Evolutionary conservation across 2,113 vertebrate genomes (phyloP).

Genomic region (Apteryx owenii): DNA sequence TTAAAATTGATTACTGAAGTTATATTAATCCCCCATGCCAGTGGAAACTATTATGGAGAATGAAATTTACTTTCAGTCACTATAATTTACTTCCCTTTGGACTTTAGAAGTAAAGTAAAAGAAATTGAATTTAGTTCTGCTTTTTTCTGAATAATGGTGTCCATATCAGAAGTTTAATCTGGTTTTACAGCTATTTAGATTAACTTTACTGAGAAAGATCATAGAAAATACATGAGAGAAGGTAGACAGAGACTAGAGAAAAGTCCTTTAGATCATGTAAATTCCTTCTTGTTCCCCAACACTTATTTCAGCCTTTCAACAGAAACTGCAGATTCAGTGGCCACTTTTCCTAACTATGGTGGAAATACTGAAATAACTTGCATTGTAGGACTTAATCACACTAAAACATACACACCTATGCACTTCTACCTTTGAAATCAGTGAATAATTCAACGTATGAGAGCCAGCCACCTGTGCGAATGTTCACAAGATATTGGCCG

Average conservation of each 20-base stretch:
- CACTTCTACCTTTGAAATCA: not conserved
- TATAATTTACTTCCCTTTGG: conserved; percentile 21
- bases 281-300: not conserved
- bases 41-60: not conserved
- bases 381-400: not conserved
- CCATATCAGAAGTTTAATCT: not conserved
- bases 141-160: not conserved
- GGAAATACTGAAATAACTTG: conserved; percentile 6
- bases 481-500: not conserved
- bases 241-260: not conserved
- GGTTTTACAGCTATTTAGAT: conserved; percentile 1
- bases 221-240: not conserved
- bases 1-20: conserved; percentile 45
- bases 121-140: not conserved
- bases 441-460: not conserved
- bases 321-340: not conserved
- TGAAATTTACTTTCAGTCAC: not conserved
- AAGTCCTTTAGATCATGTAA: not conserved
- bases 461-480: not conserved
- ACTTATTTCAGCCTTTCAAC: not conserved
- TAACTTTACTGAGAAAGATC: not conserved
- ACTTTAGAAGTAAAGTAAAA: not conserved
- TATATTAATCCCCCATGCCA: not conserved
- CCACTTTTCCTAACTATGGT: not conserved
- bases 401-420: not conserved